phyloP scores from a whole-genome alignment of 2,888 invertebrate species.

The Glyphotaelius pellucidus region DNA sequence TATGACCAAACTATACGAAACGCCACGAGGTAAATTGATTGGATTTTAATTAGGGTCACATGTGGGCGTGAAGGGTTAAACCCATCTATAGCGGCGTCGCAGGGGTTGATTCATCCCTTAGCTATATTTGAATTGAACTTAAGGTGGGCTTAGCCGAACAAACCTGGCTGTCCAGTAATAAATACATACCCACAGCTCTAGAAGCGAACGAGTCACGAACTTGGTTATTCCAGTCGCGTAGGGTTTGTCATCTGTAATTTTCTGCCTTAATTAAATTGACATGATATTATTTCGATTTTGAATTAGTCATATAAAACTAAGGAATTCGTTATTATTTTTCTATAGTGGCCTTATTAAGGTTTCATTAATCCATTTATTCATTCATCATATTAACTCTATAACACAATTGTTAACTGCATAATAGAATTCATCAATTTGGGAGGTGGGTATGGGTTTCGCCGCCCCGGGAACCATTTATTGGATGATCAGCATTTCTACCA shows the following conservation, averaged over 20 bases:
- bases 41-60: slow-evolving; percentile 43
- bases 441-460: no score
- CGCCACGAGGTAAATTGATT: slow-evolving; percentile 9
- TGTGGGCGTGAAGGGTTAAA: slow-evolving; percentile 36
- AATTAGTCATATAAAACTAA: background rate
- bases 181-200: slow-evolving; percentile 18
- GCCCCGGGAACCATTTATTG: no score
- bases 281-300: slow-evolving; percentile 15
- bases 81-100: slow-evolving; percentile 13
- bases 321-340: no score
- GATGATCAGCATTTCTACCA: no score
- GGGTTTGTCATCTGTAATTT: background rate
- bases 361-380: no score
- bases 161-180: slow-evolving; percentile 27
- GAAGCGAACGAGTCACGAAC: background rate
- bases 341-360: no score
- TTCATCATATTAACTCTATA: no score
- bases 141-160: slow-evolving; percentile 37
- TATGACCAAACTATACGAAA: slow-evolving; percentile 30
- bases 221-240: slow-evolving; percentile 9
- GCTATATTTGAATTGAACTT: slow-evolving; percentile 39
- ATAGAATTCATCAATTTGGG: no score
- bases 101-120: slow-evolving; percentile 42
- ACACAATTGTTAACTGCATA: no score
- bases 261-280: background rate